Percentiles rank a stretch among this genome's conserved stretches.
Evolutionary conservation across 2,888 invertebrate genomes (phyloP).

Genomic region (Himalopsyche kuldschensis): DNA sequence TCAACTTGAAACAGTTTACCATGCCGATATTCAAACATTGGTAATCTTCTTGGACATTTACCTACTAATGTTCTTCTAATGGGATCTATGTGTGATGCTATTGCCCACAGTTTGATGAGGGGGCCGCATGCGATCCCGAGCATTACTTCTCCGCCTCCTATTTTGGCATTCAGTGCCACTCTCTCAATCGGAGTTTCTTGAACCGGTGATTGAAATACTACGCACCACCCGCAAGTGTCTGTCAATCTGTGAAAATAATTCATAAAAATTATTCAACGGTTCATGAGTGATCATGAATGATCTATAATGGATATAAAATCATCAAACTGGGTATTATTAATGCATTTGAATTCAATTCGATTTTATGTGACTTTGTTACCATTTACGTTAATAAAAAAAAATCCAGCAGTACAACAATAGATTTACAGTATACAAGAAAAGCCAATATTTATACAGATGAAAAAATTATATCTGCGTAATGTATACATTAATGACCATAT

Average conservation of each 20-base stretch:
- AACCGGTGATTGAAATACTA: conserved; percentile 90
- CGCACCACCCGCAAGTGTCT: conserved; percentile 96
- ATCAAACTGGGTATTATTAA: too few species aligned
- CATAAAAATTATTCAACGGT: not conserved
- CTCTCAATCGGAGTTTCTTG: conserved; percentile 88
- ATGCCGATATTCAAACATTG: too few species aligned
- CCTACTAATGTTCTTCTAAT: conserved; percentile 56
- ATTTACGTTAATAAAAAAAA: too few species aligned
- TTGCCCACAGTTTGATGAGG: conserved; percentile 55
- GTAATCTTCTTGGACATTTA: conserved; percentile 39
- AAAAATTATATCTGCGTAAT: too few species aligned
- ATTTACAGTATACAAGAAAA: too few species aligned
- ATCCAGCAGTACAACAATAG: too few species aligned
- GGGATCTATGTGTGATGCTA: conserved; percentile 57
- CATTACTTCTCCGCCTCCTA: conserved; percentile 54
- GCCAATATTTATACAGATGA: too few species aligned
- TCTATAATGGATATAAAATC: too few species aligned
- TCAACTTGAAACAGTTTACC: too few species aligned
- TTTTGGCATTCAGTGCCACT: conserved; percentile 82
- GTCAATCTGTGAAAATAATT: conserved; percentile 67
- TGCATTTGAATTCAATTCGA: not conserved
- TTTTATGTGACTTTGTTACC: not conserved
- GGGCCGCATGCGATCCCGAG: conserved; percentile 56
- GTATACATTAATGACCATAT: too few species aligned
- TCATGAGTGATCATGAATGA: too few species aligned